phyloP scores from a whole-genome alignment of 2,888 invertebrate genomes.

The Tuberolachnus salignus region DNA sequence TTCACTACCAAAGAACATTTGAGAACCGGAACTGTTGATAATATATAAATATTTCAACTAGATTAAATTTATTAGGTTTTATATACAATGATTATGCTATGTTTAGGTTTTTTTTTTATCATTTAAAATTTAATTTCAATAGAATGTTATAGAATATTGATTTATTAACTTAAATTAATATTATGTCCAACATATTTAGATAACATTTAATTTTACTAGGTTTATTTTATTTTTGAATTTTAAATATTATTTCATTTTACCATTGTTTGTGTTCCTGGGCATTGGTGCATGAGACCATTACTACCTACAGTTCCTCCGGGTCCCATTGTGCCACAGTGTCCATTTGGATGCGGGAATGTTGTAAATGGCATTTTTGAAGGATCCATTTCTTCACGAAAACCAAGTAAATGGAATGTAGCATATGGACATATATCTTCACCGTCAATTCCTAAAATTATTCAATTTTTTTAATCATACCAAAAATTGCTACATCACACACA shows the following conservation, averaged over 20 bases:
- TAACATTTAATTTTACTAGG: too few species aligned
- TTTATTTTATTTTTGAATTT: background rate
- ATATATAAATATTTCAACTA: too few species aligned
- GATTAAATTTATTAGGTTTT: too few species aligned
- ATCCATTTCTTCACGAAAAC: slow-evolving; percentile 95
- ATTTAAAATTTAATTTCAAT: too few species aligned
- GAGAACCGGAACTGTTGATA: too few species aligned
- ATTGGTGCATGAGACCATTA: slow-evolving; percentile 77
- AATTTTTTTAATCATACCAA: background rate
- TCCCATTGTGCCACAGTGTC: slow-evolving; percentile 81
- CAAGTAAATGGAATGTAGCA: slow-evolving; percentile 93
- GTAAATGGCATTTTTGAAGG: slow-evolving; percentile 89
- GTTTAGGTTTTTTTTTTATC: too few species aligned
- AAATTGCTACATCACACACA: slow-evolving; percentile 49
- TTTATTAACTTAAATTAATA: too few species aligned
- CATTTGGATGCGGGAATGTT: slow-evolving; percentile 77
- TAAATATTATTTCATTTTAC: slow-evolving; percentile 62
- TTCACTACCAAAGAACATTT: too few species aligned
- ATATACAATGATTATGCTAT: too few species aligned
- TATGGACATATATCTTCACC: slow-evolving; percentile 97
- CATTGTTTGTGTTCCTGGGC: slow-evolving; percentile 89
- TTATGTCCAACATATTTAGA: too few species aligned
- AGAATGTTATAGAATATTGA: too few species aligned
- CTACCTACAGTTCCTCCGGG: slow-evolving; percentile 72
- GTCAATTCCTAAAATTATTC: slow-evolving; percentile 71